Evolutionary conservation across 2,888 invertebrate genomes (phyloP).

Genomic region (Cyaniris semiargus): DNA sequence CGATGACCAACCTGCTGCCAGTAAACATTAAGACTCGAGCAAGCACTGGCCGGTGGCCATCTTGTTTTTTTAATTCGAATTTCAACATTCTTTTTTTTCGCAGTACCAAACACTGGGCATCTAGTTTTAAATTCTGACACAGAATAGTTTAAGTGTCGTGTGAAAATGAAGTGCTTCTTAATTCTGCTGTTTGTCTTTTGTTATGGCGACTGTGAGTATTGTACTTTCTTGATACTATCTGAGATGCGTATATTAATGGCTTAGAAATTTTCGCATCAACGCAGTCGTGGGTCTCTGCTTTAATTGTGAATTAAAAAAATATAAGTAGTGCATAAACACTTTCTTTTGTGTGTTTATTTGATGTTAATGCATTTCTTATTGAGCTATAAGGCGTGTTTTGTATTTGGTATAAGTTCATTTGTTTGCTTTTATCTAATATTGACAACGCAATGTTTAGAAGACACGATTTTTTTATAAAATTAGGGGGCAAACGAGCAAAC

Average conservation of each 20-base stretch:
- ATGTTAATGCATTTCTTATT: conserved; percentile 1
- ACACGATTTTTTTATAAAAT: no score
- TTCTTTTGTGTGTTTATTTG: conserved; percentile 9
- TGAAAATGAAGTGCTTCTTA: conserved; percentile 56
- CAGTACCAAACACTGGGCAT: neutral
- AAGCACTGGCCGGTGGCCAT: neutral
- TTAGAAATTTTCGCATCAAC: conserved; percentile 40
- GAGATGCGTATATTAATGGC: conserved; percentile 40
- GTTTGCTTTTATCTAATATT: conserved; percentile 4
- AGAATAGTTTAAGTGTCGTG: conserved; percentile 33
- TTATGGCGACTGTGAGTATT: conserved; percentile 64
- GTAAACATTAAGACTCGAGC: conserved; percentile 12
- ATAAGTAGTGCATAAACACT: conserved; percentile 23
- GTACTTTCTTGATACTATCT: conserved; percentile 43
- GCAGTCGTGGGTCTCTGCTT: conserved; percentile 23
- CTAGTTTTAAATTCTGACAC: neutral
- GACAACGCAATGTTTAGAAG: no score
- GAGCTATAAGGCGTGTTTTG: neutral
- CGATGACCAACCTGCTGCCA: neutral
- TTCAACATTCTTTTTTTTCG: neutral
- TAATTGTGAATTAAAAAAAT: conserved; percentile 17
- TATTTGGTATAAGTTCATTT: neutral
- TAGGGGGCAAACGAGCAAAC: no score
- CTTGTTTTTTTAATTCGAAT: neutral
- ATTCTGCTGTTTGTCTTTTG: conserved; percentile 59